Evolutionary conservation across 53 echinoderm and acorn worm genomes (phyloP), one percentile per base, ranked within the genome.

Genomic region (Holothuria scabra): DNA sequence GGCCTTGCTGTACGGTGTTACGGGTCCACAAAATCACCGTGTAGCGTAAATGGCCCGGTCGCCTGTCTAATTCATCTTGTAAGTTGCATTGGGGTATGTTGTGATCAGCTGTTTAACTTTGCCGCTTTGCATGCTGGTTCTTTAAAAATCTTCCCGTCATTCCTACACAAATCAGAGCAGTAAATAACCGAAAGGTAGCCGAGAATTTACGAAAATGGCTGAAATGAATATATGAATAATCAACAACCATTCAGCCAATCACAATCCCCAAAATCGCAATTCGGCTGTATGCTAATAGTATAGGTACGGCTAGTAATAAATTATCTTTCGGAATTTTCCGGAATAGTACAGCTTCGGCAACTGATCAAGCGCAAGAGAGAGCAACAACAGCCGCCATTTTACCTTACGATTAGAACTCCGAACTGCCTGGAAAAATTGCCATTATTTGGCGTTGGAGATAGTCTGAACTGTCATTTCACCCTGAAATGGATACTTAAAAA

Each of bases 331-430:
- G 92, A 59, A 78, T 89, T 99, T 91, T 90, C 86, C 95, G 99
- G 93, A 92, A 91, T 92, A 91, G 92, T 93, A 83, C 91, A 87
- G 95, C 88, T 90, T 99, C 92, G 90, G 91, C 86, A 89, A 85
- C 95, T 92, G 95, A 95, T 95, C 99, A 99, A 95, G 95, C 94
- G 95, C 93, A 95, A 72, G 92, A 92, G 94, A 94, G 92, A 90
- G 94, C 92, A 94, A 95, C 99, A 99, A 99, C 99, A 99, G 99
- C 99, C 99, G 99, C 99, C 99, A 99, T 99, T 95, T 99, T 99
- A 89, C 86, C 88, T 60, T 64, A 84, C 75, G 63, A 89, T 90
- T 92, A 85, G 87, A 89, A 88, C 85, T 91, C 90, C 91, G 90
- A 84, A 90, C 93, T 93, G 91, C 89, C 87, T 85, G 90, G 71